Evolutionary conservation across 2,888 invertebrate species (phyloP), one percentile per base, ranked within the genome.

Genomic region (Orthosia gothica): DNA sequence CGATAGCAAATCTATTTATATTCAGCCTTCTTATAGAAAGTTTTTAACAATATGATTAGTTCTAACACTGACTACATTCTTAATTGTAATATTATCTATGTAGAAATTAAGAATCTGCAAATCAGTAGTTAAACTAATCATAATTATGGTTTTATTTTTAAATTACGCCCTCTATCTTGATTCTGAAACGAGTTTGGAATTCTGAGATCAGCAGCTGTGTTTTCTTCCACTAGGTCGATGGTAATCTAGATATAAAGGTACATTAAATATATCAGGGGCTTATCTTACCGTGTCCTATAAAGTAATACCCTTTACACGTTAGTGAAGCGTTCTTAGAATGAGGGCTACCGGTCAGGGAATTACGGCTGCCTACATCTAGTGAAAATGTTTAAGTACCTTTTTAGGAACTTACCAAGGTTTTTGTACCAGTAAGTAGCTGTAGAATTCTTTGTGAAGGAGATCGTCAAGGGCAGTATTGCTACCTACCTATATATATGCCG

Each of bases 291-390:
- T 75, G 55, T 67, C 54, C 13, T 67, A 50, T 52, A 52, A 55
- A 50, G 18, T 55, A 54, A 20, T 67, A 45, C 16, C n/a, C 20
- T 61, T 65, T 54, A 52, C 26, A 32, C 26, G 49, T 61, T 49
- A 20, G 26, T 61, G 45, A 76, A 61, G 45, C 13, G 15, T 77
- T 77, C 69, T 67, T 5, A 11, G 61, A 77, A 67, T 50, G 68
- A 18, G n/a, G 16, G 20, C 12, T 49, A 54, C 15, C 50, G n/a
- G 52, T 40, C 47, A n/a, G 32, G 47, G n/a, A n/a, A 20, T 45
- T 45, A 61, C 23, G 11, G 18, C 7, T 5, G 15, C 9, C 23
- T 15, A 11, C 18, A 18, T 47, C 9, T 55, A 16, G 16, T n/a
- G 50, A 54, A 74, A 54, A 55, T 52, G 5, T 18, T 45, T 52